Conservation (phyloP, 2,113 vertebrate genomes). For the Xiphophorus couchianus region DNA sequence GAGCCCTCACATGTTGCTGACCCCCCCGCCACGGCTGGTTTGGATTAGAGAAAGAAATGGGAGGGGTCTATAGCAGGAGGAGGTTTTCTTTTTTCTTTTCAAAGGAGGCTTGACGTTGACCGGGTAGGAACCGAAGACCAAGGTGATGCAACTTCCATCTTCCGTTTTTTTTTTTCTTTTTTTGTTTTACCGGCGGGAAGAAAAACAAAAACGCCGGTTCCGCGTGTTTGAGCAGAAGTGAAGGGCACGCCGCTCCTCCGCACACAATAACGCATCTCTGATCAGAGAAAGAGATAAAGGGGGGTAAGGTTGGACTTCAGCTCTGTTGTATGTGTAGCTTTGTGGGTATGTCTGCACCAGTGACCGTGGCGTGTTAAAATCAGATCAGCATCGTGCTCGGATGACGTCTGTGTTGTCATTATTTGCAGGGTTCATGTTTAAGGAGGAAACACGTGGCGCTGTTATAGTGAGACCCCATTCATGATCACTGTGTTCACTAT, state of each 20-base stretch:
- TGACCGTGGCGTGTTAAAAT: too few relatives aligned
- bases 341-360: neutral
- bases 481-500: neutral
- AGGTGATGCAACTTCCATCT: constrained; percentile 57
- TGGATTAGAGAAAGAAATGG: constrained; percentile 1
- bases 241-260: neutral
- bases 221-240: too few relatives aligned
- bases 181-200: neutral
- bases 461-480: neutral
- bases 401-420: neutral
- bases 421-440: neutral
- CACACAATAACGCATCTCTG: constrained; percentile 6
- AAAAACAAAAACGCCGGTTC: neutral
- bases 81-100: neutral
- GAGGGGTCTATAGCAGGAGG: constrained; percentile 20
- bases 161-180: too few relatives aligned
- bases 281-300: neutral
- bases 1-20: constrained; percentile 9
- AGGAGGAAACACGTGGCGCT: constrained; percentile 53
- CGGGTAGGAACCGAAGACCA: neutral
- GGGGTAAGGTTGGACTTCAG: neutral
- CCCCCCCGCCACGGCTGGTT: neutral
- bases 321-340: neutral
- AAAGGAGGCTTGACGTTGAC: neutral
- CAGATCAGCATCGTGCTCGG: neutral